Conservation (phyloP, 2,797 vertebrate genomes). For the Oryzias dopingdopingensis region DNA sequence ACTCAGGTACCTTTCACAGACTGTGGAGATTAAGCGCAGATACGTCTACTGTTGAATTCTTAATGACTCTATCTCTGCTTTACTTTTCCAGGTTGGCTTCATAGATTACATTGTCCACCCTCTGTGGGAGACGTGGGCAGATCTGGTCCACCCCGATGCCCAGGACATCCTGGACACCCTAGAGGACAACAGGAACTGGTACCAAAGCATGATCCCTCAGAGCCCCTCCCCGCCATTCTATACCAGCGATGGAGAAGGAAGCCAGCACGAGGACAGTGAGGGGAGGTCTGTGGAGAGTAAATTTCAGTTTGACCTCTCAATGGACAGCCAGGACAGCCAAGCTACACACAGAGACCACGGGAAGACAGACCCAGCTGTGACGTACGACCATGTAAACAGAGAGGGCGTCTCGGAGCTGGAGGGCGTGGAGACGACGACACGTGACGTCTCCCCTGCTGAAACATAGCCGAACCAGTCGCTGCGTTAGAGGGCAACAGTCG, state of each 20-base stretch:
- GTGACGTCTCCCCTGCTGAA: constrained; percentile 78
- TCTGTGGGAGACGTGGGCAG: constrained; percentile 98
- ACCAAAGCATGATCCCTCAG: constrained; percentile 98
- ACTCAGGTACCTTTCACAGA: constrained; percentile 84
- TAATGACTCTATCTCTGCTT: constrained; percentile 8
- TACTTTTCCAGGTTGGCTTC: constrained; percentile 86
- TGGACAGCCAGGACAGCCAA: constrained; percentile 74
- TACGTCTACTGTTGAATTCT: background rate
- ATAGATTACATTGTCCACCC: constrained; percentile 98
- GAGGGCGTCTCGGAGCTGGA: constrained; percentile 44
- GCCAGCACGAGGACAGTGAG: constrained; percentile 72
- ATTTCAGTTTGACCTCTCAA: constrained; percentile 92
- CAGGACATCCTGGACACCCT: constrained; percentile 97
- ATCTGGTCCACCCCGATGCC: constrained; percentile 95
- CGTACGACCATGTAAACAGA: constrained; percentile 60
- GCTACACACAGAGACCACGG: constrained; percentile 75
- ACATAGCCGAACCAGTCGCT: constrained; percentile 78
- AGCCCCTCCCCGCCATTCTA: constrained; percentile 95
- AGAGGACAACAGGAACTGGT: constrained; percentile 99
- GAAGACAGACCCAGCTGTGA: constrained; percentile 65
- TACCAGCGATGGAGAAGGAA: constrained; percentile 81
- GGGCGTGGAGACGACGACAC: constrained; percentile 63
- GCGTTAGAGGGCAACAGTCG: constrained; percentile 44
- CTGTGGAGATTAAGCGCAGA: constrained; percentile 4
- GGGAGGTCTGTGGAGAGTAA: constrained; percentile 81